Conservation (phyloP, 37 sponge, comb jelly and placozoan species). For the Aplysina aerophoba region DNA sequence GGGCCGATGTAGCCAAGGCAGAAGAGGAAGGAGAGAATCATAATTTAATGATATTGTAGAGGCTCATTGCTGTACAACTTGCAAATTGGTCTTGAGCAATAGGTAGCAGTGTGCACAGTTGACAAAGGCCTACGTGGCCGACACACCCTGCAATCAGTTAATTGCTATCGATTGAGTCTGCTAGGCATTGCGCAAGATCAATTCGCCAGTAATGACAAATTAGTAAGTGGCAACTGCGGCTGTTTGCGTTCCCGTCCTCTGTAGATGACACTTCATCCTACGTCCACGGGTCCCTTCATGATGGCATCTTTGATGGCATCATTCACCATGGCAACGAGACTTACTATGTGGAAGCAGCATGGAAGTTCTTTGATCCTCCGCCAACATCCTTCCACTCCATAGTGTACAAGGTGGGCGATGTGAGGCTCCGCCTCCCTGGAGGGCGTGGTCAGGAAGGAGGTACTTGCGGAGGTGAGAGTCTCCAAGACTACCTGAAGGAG, state of each 20-base stretch:
- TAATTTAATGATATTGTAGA: too few relatives aligned
- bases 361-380: conserved; percentile 27
- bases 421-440: conserved; percentile 4
- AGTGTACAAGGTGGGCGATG: conserved; percentile 56
- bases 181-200: too few relatives aligned
- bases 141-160: too few relatives aligned
- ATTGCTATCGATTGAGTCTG: too few relatives aligned
- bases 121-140: too few relatives aligned
- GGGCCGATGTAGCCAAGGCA: too few relatives aligned
- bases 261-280: conserved; percentile 39
- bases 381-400: conserved; percentile 58
- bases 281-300: conserved; percentile 59
- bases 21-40: too few relatives aligned
- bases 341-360: conserved; percentile 51
- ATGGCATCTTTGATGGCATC: conserved; percentile 69
- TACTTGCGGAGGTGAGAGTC: background rate
- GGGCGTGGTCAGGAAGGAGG: background rate
- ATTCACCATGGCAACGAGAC: conserved; percentile 13
- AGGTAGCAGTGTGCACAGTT: too few relatives aligned
- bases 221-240: too few relatives aligned
- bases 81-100: too few relatives aligned
- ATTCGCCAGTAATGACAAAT: too few relatives aligned
- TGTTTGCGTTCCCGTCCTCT: background rate
- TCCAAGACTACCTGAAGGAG: background rate
- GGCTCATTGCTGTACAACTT: too few relatives aligned